Base-by-base conservation (phyloP, 1,140 invertebrate species). In the Drosophila sucinea region DNA sequence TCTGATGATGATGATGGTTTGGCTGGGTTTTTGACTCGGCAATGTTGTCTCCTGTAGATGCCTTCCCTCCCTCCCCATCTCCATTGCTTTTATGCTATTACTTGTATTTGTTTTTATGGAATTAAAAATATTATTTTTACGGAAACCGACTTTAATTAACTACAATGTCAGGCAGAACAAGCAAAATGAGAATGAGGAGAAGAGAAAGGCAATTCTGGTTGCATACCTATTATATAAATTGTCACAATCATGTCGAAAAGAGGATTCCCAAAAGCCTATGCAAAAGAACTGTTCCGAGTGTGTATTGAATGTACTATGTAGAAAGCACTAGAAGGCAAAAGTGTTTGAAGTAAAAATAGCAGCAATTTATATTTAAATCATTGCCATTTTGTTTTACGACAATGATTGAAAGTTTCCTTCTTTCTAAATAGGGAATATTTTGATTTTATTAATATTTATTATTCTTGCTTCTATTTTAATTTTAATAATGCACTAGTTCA, bases 91-190 rank as follows among this genome's bases (percentile, higher is more conserved):
- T 70, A 65, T 41, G 47, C 44, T 30, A 33, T 58, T 58, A 27
- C 51, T 74, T 33, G 82, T 82, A 86, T 86, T 87, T 86, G 83
- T 73, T 77, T 79, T 86, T 87, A 56, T 62, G 67, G 63, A 82
- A 79, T 86, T 82, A 86, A 72, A 83, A 82, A 76, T 76, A 62
- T 51, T 51, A 27, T 77, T 78, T 72, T 40, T 68, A 55, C 67
- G 72, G 57, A 73, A 74, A 85, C 61, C 64, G 62, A 87, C 72
- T 86, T 87, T 77, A 86, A 86, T 86, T 87, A 86, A 87, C 71
- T 33, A 27, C 44, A 51, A 60, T 17, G 74, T 61, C 10, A 30
- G 6, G n/a, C 27, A 62, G 25, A 32, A 38, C 41, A 38, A 10
- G 35, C 27, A 5, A 10, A 63, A 33, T 27, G 23, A 51, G 1